Percentiles rank a stretch among this genome's conserved stretches.
These are phyloP conservation scores for Dorcus hopei DNA, from an alignment of 2,888 invertebrate species.

Conservation along the genomic window DNA sequence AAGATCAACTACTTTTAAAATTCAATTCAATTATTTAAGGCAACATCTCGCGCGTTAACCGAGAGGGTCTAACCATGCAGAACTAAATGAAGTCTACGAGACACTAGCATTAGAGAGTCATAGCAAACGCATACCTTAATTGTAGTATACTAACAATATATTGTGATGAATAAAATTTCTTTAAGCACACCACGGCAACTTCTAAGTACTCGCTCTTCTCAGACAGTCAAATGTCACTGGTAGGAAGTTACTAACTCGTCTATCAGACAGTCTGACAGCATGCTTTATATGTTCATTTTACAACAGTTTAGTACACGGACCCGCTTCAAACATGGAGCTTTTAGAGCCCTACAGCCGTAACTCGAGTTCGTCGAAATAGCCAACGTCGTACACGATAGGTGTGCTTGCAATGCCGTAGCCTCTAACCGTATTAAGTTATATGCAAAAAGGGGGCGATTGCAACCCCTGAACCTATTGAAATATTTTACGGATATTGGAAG, in stretches of 20 bases:
- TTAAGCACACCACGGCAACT: background rate
- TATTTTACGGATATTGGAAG: constrained; percentile 18
- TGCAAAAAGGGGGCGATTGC: constrained; percentile 25
- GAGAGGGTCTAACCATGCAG: no score
- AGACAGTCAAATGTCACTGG: constrained; percentile 15
- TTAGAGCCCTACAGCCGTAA: constrained; percentile 40
- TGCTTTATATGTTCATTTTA: constrained; percentile 52
- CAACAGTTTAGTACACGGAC: constrained; percentile 45
- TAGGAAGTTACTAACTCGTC: constrained; percentile 27
- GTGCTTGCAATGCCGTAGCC: constrained; percentile 33
- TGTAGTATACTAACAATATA: no score
- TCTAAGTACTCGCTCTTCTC: constrained; percentile 14
- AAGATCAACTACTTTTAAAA: no score
- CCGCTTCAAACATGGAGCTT: constrained; percentile 40
- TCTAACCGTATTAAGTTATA: constrained; percentile 22
- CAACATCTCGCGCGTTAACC: no score
- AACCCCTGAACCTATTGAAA: constrained; percentile 18
- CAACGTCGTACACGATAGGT: constrained; percentile 43
- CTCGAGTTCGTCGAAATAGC: constrained; percentile 41
- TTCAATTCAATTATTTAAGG: no score
- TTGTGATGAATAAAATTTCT: background rate
- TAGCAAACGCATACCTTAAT: no score
- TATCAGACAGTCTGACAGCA: constrained; percentile 45
- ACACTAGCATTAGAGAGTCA: no score
- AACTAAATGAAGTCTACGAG: no score